Evolutionary conservation across 2,888 invertebrate genomes (phyloP).

Genomic region (Drosophila helvetica): DNA sequence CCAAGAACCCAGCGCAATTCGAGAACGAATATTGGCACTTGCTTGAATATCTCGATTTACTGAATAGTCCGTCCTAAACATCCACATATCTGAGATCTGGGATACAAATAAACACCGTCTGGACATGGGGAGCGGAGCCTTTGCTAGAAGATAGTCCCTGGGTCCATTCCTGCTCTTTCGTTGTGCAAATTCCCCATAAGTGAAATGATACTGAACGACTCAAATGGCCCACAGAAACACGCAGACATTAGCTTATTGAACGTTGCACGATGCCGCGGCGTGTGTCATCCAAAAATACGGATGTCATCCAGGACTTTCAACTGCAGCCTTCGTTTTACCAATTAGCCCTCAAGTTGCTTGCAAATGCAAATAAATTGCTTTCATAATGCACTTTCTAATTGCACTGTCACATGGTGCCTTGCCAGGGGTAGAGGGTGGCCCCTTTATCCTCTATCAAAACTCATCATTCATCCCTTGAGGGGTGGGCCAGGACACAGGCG

Average conservation of each 20-base stretch:
- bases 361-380: conserved; percentile 30
- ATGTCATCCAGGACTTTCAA: not conserved
- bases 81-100: too few species aligned
- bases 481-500: not conserved
- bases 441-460: not conserved
- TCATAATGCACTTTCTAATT: conserved; percentile 24
- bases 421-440: not conserved
- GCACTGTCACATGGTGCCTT: conserved; percentile 2
- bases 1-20: not conserved
- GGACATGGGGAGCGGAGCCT: too few species aligned
- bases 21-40: not conserved
- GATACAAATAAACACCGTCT: too few species aligned
- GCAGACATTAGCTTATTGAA: too few species aligned
- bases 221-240: too few species aligned
- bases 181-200: too few species aligned
- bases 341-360: conserved; percentile 18
- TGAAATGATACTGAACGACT: too few species aligned
- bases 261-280: too few species aligned
- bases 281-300: too few species aligned
- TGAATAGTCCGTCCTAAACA: too few species aligned
- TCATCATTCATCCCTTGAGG: not conserved
- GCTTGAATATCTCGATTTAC: not conserved
- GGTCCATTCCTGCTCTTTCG: too few species aligned
- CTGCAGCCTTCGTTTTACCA: not conserved
- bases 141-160: too few species aligned